Conservation (phyloP, 2,113 vertebrate species). For the Semnornis frantzii region DNA sequence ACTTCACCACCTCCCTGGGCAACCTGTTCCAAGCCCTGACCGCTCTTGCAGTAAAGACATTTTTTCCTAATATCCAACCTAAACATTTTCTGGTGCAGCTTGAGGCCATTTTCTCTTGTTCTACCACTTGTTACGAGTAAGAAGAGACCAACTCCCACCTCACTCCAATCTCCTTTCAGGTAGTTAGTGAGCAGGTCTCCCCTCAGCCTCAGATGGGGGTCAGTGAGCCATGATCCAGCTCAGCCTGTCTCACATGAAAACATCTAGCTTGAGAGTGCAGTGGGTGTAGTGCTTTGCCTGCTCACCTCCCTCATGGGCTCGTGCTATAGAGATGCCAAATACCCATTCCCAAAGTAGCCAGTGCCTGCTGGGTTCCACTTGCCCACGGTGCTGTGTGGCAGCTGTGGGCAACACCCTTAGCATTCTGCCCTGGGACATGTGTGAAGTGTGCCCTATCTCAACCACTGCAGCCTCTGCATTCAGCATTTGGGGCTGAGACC, state of each 20-base stretch:
- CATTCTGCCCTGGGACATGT: accelerated
- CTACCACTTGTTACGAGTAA: too few relatives aligned
- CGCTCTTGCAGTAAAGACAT: too few relatives aligned
- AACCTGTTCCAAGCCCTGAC: too few relatives aligned
- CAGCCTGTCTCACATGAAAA: not conserved
- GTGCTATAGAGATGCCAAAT: not conserved
- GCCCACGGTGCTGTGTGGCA: accelerated
- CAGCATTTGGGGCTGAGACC: accelerated
- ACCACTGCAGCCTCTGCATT: not conserved
- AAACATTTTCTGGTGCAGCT: too few relatives aligned
- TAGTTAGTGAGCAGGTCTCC: too few relatives aligned
- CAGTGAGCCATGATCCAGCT: not conserved
- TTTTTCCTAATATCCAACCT: too few relatives aligned
- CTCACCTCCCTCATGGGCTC: accelerated
- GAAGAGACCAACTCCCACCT: too few relatives aligned
- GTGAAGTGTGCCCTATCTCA: not conserved
- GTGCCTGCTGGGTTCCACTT: not conserved
- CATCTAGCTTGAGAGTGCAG: accelerated
- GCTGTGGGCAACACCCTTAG: not conserved
- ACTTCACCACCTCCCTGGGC: too few relatives aligned
- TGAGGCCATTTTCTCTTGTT: too few relatives aligned
- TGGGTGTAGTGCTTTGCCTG: accelerated
- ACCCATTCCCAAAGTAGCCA: not conserved
- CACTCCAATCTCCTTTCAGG: too few relatives aligned
- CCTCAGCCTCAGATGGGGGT: too few relatives aligned